A percentile compares a stretch with the other conserved stretches of the same genome.
Evolutionary conservation across 2,888 invertebrate genomes (phyloP).

Genomic region (Anthophora plumipes): DNA sequence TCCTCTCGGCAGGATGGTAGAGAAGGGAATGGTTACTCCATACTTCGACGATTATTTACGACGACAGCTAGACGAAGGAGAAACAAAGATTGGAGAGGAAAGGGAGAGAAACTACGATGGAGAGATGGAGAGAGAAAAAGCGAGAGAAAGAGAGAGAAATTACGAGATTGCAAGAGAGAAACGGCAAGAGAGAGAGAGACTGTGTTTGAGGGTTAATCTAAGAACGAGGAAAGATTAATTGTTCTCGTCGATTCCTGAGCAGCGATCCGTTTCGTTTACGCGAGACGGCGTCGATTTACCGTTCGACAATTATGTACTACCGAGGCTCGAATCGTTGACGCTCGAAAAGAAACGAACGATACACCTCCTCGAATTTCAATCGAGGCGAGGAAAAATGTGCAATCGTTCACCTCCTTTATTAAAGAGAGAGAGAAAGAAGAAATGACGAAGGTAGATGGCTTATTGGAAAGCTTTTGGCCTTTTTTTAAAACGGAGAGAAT

Average conservation of each 20-base stretch:
- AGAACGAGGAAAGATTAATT: conserved; percentile 45
- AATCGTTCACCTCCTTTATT: too few relatives aligned
- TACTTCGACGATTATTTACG: conserved; percentile 37
- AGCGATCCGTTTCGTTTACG: conserved; percentile 32
- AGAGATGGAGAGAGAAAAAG: too few relatives aligned
- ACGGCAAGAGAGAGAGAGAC: background rate
- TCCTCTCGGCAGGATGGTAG: conserved; percentile 8
- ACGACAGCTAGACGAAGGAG: background rate
- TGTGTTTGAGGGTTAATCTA: conserved; percentile 21
- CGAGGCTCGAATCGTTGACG: conserved; percentile 4
- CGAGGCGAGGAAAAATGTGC: too few relatives aligned
- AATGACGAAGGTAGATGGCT: conserved; percentile 19
- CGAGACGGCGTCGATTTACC: conserved; percentile 20
- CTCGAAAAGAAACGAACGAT: background rate
- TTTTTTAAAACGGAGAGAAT: conserved; percentile 6
- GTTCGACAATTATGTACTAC: conserved; percentile 21
- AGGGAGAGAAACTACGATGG: too few relatives aligned
- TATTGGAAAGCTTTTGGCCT: background rate
- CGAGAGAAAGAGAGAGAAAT: too few relatives aligned
- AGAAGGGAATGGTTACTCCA: conserved; percentile 1
- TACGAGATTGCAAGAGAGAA: too few relatives aligned
- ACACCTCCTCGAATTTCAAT: conserved; percentile 17
- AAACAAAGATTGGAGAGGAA: background rate
- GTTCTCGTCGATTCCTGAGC: conserved; percentile 9
- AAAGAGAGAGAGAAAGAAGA: too few relatives aligned